Percentiles rank a stretch among this genome's conserved stretches.
phyloP scores from a whole-genome alignment of 2,797 vertebrate species.

The Tragopan temminckii region DNA sequence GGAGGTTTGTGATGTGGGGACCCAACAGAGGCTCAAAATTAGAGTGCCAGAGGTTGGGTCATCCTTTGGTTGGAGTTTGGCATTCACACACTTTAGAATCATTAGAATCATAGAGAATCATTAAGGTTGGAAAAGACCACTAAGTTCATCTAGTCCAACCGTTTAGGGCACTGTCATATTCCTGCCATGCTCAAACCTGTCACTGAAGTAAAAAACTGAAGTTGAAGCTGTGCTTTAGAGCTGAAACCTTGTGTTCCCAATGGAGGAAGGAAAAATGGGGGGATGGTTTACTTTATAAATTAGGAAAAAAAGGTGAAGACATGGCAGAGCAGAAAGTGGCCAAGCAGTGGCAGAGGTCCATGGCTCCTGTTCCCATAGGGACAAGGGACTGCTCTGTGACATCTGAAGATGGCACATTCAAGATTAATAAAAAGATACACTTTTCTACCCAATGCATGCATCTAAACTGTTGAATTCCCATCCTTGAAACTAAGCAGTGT shows the following conservation, averaged over 20 bases:
- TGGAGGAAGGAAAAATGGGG: neutral
- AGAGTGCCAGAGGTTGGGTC: neutral
- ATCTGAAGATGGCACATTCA: neutral
- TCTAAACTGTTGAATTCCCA: conserved; percentile 22
- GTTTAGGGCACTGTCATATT: neutral
- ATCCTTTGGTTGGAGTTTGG: neutral
- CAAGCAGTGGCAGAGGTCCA: neutral
- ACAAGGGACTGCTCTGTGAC: neutral
- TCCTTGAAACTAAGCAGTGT: conserved; percentile 26
- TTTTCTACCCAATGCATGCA: neutral
- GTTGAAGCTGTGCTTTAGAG: neutral
- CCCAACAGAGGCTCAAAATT: neutral
- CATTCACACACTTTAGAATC: neutral
- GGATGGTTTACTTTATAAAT: neutral
- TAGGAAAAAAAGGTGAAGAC: neutral
- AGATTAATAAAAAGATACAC: conserved; percentile 2
- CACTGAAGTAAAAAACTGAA: neutral
- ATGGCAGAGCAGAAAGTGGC: neutral
- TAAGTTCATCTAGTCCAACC: too few relatives aligned
- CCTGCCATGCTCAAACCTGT: neutral
- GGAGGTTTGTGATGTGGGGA: accelerated
- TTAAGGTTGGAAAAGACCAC: too few relatives aligned
- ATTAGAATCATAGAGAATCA: too few relatives aligned
- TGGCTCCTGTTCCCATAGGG: neutral
- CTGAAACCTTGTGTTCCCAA: neutral